Conservation (phyloP, 2,888 invertebrate species). For the Xylophagus ater region DNA sequence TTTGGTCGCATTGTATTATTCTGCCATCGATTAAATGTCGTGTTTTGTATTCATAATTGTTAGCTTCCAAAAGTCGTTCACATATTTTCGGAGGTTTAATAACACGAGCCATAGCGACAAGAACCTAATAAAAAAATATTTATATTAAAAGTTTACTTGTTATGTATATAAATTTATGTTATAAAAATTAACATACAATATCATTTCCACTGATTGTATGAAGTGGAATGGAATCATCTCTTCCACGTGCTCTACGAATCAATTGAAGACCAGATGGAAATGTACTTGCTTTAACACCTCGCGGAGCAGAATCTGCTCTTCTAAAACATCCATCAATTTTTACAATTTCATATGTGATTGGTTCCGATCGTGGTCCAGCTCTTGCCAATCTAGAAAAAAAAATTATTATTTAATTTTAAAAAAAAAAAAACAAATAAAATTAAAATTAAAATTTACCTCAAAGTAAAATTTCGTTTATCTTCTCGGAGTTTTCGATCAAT, state of each 20-base stretch:
- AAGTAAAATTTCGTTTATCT: slow-evolving; percentile 46
- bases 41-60: slow-evolving; percentile 78
- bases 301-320: slow-evolving; percentile 45
- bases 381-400: slow-evolving; percentile 43
- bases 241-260: slow-evolving; percentile 42
- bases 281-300: slow-evolving; percentile 41
- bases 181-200: slow-evolving; percentile 37
- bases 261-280: slow-evolving; percentile 35
- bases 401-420: too few relatives aligned
- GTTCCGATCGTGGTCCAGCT: slow-evolving; percentile 60
- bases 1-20: slow-evolving; percentile 82
- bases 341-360: slow-evolving; percentile 58
- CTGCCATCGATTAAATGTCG: slow-evolving; percentile 80
- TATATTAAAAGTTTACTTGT: neutral
- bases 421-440: neutral
- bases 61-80: slow-evolving; percentile 52
- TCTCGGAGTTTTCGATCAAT: slow-evolving; percentile 36
- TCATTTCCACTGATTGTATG: slow-evolving; percentile 48
- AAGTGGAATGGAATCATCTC: slow-evolving; percentile 44
- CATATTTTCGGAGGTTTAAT: slow-evolving; percentile 59
- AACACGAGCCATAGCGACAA: slow-evolving; percentile 63
- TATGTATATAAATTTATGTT: neutral
- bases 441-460: slow-evolving; percentile 32
- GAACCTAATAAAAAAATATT: slow-evolving; percentile 37
- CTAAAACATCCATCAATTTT: slow-evolving; percentile 55